Base-by-base conservation (phyloP, 2,888 invertebrate genomes). In the Lepidocyrtoides sp. region DNA sequence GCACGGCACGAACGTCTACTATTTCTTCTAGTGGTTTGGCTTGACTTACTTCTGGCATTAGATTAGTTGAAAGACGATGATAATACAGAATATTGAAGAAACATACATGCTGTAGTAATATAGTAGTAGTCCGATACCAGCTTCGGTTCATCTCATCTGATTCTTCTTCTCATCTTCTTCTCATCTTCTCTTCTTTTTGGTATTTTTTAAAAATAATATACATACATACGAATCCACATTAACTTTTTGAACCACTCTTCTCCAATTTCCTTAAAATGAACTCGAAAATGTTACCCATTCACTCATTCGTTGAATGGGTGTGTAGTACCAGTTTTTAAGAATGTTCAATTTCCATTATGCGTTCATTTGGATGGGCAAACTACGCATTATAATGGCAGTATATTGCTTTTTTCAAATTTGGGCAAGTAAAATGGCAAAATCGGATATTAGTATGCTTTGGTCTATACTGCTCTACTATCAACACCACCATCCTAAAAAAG, bases 281-380 rank as follows among this genome's bases (percentile, higher is more conserved):
- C 57, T 57, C 66, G 32, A 54, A 36, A 85, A 72, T 54, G 51
- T 29, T 72, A 14, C 72, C 72, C 51, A 36, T 72, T 85, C 72
- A 85, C 44, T 54, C 69, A 66, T 85, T 72, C 54, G 7, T 41
- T 7, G 41, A 60, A 60, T 41, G 23, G 79, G 57, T 32, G 51
- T 14, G 36, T 81, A 20, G 36, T 23, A 41, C 36, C 20, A 36
- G 20, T 54, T 23, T 82, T 48, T 85, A 72, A 72, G 32, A 32
- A 51, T 69, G 36, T 23, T 85, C 85, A 48, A 85, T 85, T 72
- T 85, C 85, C 85, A 85, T 85, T 51, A 51, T 51, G n/a, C 29
- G 29, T 51, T 77, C 48, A 51, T 77, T 77, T 23, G 3, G 1
- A 14, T 41, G 5, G 29, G 23, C 32, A 66, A 23, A 23, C 29